phyloP scores from a whole-genome alignment of 2,888 invertebrate species.

The Germaria angustata region DNA sequence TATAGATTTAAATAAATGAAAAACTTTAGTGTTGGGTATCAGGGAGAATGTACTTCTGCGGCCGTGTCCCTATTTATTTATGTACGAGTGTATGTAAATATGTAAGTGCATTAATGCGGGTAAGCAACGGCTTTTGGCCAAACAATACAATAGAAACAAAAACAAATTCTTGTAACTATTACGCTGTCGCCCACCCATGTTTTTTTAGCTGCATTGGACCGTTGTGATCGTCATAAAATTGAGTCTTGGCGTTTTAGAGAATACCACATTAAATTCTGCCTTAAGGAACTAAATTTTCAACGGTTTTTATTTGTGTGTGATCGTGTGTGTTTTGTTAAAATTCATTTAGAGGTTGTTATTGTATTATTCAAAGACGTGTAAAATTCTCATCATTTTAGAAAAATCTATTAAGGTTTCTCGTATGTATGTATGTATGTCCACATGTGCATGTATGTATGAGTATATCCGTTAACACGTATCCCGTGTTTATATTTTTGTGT shows the following conservation, averaged over 20 bases:
- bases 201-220: not conserved
- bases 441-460: not conserved
- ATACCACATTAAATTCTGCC: not conserved
- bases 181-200: not conserved
- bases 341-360: not conserved
- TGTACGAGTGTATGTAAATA: no score
- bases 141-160: not conserved
- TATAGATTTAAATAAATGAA: not conserved
- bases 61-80: not conserved
- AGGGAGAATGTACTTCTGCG: not conserved
- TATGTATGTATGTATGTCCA: not conserved
- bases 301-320: not conserved
- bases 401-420: constrained; percentile 7
- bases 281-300: not conserved
- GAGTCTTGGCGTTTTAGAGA: not conserved
- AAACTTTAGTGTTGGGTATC: no score
- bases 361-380: not conserved
- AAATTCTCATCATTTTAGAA: constrained; percentile 26
- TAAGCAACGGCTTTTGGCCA: not conserved
- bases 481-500: not conserved
- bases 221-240: not conserved
- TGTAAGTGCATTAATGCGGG: no score
- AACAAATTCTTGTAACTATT: not conserved
- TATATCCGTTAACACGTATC: not conserved
- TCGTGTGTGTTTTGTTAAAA: not conserved